Base-by-base conservation (phyloP, 2,797 vertebrate species). In the Hipposideros larvatus region DNA sequence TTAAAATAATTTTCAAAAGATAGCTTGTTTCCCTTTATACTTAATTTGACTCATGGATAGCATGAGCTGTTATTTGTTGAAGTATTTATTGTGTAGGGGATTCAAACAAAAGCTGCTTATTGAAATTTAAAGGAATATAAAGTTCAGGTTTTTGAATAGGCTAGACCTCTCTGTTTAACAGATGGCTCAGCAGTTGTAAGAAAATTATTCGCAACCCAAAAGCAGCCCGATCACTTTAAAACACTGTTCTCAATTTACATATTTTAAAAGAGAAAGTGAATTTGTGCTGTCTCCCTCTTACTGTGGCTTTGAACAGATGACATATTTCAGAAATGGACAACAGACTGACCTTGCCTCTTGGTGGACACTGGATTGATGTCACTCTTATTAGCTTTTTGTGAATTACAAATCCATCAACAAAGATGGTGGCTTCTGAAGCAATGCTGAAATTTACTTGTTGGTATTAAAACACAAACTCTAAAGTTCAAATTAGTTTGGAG, bases 171-270 rank as follows among this genome's bases (percentile, higher is more conserved):
- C 96, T 90, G 46, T 98, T 96, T 93, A 96, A 98, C 98, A 98
- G 98, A 98, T 98, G 98, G 98, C 93, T 97, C 90, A 91, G 96
- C 97, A 98, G 97, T 98, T 98, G 97, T 95, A 97, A 97, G 97
- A 96, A 98, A 98, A 96, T 97, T 97, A 97, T 98, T 98, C 96
- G 93, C 63, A 98, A 98, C 90, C 82, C 77, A 95, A 98, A 98
- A 98, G 97, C 26, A 97, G 95, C 89, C 84, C 93, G 98, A 95
- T 97, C 83, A 78, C 73, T 94, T 97, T 94, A 96, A 94, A 98
- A 98, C 87, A 94, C 94, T 94, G 95, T 98, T 98, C 97, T 97
- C 95, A 0, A 11, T 96, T 89, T 94, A 92, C 85, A 85, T 89
- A 97, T 84, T 92, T 98, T 97, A 96, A 96, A 97, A 95, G 92